A percentile compares a stretch with the other conserved stretches of the same genome.
These are phyloP conservation scores for Gymnosoma rotundatum DNA, from an alignment of 2,888 invertebrate species.

Conservation along the genomic window DNA sequence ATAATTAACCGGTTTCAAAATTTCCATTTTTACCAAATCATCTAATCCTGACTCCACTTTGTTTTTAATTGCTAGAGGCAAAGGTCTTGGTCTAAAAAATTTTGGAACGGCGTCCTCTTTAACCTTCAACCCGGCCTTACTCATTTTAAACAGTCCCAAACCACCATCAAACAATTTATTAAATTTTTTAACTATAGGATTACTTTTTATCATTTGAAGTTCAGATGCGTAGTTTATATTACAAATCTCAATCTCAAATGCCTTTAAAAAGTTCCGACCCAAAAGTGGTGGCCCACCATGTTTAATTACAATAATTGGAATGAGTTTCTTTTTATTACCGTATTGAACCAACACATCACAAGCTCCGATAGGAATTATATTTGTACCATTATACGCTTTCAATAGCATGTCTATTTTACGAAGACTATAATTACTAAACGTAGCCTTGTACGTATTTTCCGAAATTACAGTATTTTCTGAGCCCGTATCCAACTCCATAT, in stretches of 20 bases:
- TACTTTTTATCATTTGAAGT: constrained; percentile 21
- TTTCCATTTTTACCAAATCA: constrained; percentile 43
- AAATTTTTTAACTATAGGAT: constrained; percentile 42
- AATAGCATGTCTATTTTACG: constrained; percentile 37
- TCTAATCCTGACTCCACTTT: constrained; percentile 57
- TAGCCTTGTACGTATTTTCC: constrained; percentile 35
- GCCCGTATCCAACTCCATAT: constrained; percentile 68
- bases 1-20: constrained; percentile 62
- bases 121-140: constrained; percentile 56
- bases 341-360: constrained; percentile 51
- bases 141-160: constrained; percentile 63
- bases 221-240: constrained; percentile 52
- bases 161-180: constrained; percentile 50
- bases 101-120: constrained; percentile 56
- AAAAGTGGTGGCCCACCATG: constrained; percentile 66
- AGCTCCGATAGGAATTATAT: constrained; percentile 49
- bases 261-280: constrained; percentile 62
- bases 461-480: constrained; percentile 63
- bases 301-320: constrained; percentile 57
- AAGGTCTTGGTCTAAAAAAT: constrained; percentile 59
- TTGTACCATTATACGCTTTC: constrained; percentile 58
- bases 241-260: constrained; percentile 44
- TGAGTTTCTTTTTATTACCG: constrained; percentile 20
- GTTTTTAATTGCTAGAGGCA: constrained; percentile 50
- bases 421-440: constrained; percentile 33